Evolutionary conservation across 2,888 invertebrate species (phyloP).

Genomic region (Dromius quadrimaculatus): DNA sequence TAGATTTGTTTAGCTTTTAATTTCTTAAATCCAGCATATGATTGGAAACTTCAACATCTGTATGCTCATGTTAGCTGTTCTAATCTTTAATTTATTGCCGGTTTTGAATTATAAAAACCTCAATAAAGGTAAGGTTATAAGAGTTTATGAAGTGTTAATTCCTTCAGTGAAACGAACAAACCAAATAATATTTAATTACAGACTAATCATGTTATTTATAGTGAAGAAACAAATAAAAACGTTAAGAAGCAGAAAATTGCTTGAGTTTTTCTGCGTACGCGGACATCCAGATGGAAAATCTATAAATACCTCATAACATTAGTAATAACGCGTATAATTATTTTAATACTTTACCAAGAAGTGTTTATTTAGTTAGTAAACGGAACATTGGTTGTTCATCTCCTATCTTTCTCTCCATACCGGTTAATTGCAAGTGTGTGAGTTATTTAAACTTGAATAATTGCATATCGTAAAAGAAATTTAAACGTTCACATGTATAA

Average conservation of each 20-base stretch:
- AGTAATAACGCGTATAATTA: constrained; percentile 47
- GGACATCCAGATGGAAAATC: constrained; percentile 38
- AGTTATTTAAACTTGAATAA: constrained; percentile 51
- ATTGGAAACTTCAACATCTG: too few relatives aligned
- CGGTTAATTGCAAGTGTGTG: constrained; percentile 35
- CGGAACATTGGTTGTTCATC: constrained; percentile 12
- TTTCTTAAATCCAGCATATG: too few relatives aligned
- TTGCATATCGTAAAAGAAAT: constrained; percentile 49
- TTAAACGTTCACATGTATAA: constrained; percentile 49
- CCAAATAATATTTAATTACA: constrained; percentile 17
- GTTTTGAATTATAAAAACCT: too few relatives aligned
- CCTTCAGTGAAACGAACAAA: constrained; percentile 13
- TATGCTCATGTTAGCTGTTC: too few relatives aligned
- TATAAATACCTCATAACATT: constrained; percentile 49
- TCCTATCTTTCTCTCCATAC: neutral
- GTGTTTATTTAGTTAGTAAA: constrained; percentile 48
- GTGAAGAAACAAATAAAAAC: constrained; percentile 12
- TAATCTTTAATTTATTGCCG: too few relatives aligned
- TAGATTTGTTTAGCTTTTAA: too few relatives aligned
- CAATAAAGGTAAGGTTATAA: too few relatives aligned
- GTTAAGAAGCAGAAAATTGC: constrained; percentile 31
- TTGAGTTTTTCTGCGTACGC: constrained; percentile 24
- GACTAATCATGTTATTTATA: constrained; percentile 25
- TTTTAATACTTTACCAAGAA: constrained; percentile 49
- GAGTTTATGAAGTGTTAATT: constrained; percentile 12